Evolutionary conservation across 2,113 vertebrate genomes (phyloP).

Genomic region (Arizona elegans): DNA sequence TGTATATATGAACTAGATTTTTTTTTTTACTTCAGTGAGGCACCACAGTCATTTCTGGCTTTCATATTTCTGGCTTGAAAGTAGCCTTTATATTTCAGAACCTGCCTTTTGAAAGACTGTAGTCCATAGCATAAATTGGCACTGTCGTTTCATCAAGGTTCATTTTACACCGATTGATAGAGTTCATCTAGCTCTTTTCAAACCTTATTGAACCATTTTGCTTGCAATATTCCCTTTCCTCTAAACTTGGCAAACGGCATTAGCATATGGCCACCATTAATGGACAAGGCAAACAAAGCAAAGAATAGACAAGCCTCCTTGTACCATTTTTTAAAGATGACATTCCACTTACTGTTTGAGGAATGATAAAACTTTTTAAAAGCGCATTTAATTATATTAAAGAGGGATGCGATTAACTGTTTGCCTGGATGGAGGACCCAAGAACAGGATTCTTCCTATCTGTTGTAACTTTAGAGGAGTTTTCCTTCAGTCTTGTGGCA

Average conservation of each 20-base stretch:
- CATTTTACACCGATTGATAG: neutral
- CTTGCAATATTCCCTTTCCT: neutral
- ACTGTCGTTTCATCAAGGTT: neutral
- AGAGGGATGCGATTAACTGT: neutral
- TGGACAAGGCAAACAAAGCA: slow-evolving; percentile 25
- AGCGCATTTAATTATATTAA: slow-evolving; percentile 26
- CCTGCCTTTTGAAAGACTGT: neutral
- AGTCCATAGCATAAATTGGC: neutral
- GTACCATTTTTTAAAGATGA: slow-evolving; percentile 45
- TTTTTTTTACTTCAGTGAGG: neutral
- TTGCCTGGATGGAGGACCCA: slow-evolving; percentile 36
- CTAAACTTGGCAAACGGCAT: slow-evolving; percentile 24
- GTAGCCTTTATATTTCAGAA: neutral
- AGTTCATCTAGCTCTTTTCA: neutral
- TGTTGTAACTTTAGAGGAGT: slow-evolving; percentile 49
- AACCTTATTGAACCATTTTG: neutral
- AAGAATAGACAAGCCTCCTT: neutral
- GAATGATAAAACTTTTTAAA: slow-evolving; percentile 26
- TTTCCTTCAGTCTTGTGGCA: slow-evolving; percentile 48
- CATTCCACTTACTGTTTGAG: slow-evolving; percentile 38
- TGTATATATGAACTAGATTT: neutral
- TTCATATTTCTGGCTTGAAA: neutral
- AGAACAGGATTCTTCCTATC: slow-evolving; percentile 32
- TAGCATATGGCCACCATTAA: slow-evolving; percentile 10
- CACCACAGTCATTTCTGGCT: neutral